Conservation (phyloP, 64 coral and sea anemone species). For the Stichodactyla helianthus region DNA sequence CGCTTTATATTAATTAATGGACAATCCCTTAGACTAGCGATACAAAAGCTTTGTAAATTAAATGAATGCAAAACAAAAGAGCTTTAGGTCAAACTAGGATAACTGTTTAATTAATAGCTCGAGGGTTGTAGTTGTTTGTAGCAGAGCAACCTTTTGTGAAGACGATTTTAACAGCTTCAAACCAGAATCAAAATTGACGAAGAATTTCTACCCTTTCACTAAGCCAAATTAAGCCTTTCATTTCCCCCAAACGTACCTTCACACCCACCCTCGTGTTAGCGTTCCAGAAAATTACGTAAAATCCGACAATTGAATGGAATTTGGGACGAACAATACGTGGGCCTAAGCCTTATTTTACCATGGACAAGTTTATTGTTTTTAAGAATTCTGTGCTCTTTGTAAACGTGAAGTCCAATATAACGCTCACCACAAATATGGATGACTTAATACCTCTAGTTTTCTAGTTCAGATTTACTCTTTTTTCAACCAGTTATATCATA, state of each 20-base stretch:
- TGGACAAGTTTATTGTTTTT: background rate
- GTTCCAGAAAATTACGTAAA: background rate
- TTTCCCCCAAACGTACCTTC: background rate
- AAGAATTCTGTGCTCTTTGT: background rate
- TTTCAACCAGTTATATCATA: background rate
- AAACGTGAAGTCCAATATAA: background rate
- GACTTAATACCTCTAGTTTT: too few relatives aligned
- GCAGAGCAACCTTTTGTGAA: background rate
- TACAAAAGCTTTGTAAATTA: constrained; percentile 97
- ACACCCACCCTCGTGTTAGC: background rate
- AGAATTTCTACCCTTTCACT: background rate
- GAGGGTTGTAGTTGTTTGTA: constrained; percentile 59
- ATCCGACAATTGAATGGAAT: background rate
- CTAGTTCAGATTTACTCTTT: background rate
- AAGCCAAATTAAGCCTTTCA: background rate
- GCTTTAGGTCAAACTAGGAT: constrained; percentile 33
- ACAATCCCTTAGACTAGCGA: constrained; percentile 73
- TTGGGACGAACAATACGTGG: background rate
- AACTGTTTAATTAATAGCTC: constrained; percentile 77
- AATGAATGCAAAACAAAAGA: constrained; percentile 59
- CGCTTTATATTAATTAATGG: constrained; percentile 86
- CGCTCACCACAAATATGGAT: too few relatives aligned
- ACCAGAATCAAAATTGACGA: background rate
- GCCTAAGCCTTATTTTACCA: background rate
- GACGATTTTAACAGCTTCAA: background rate